Percentiles rank a stretch among this genome's conserved stretches.
phyloP scores from a whole-genome alignment of 1,140 invertebrate genomes.

The Dufourea novaeangliae region DNA sequence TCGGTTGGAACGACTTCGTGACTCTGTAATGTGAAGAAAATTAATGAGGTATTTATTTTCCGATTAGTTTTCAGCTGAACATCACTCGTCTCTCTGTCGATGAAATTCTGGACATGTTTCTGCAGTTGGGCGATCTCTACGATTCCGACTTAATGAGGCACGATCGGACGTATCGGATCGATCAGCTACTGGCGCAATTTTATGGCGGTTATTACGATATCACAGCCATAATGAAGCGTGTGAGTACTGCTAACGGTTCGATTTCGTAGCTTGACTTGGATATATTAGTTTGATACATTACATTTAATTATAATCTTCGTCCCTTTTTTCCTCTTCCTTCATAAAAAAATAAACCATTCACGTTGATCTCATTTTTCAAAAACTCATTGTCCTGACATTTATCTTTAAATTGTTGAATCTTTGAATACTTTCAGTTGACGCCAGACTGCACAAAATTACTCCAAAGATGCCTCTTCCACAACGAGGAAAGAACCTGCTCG shows the following conservation, averaged over 20 bases:
- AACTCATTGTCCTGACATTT: too few species aligned
- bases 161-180: background rate
- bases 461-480: conserved; percentile 79
- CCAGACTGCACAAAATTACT: conserved; percentile 81
- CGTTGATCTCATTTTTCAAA: too few species aligned
- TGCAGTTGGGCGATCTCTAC: conserved; percentile 57
- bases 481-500: conserved; percentile 73
- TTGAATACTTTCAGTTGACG: conserved; percentile 78
- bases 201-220: conserved; percentile 44
- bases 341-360: too few species aligned
- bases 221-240: conserved; percentile 52
- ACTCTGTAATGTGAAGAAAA: too few species aligned
- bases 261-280: too few species aligned
- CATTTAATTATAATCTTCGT: too few species aligned
- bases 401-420: too few species aligned
- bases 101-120: conserved; percentile 42
- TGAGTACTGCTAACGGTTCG: background rate
- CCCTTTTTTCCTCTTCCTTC: too few species aligned
- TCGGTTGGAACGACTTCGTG: too few species aligned
- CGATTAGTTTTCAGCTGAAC: conserved; percentile 40
- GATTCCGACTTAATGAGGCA: conserved; percentile 2
- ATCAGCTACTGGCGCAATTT: conserved; percentile 48
- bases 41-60: too few species aligned
- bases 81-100: conserved; percentile 25
- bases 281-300: too few species aligned